Conservation (phyloP, 2,797 vertebrate genomes). For the Epinephelus coioides region DNA sequence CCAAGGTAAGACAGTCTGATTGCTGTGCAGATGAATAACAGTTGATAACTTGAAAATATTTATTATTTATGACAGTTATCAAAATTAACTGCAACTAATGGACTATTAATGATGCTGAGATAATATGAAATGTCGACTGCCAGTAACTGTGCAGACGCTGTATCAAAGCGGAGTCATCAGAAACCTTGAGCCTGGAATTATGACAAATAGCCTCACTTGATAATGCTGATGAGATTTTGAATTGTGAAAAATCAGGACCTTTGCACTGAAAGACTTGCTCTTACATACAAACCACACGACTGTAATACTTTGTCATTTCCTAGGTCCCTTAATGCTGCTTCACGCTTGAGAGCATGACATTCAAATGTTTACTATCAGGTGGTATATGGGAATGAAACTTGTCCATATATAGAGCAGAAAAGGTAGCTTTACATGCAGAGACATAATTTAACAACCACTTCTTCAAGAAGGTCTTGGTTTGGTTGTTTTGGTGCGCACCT, state of each 20-base stretch:
- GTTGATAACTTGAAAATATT: neutral
- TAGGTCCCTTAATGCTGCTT: no score
- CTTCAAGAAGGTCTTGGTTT: no score
- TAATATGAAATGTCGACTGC: neutral
- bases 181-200: slow-evolving; percentile 39
- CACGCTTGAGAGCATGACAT: no score
- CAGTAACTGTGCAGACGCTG: neutral
- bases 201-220: neutral
- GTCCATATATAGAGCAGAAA: no score
- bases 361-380: no score
- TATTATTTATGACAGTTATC: neutral
- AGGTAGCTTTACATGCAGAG: no score
- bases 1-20: no score
- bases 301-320: no score
- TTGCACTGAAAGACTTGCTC: neutral
- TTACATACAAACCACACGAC: no score
- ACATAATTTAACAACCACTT: no score
- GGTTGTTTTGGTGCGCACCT: no score
- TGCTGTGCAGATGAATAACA: neutral
- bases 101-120: neutral
- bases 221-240: slow-evolving; percentile 1
- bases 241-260: neutral
- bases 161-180: neutral
- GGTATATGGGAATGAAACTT: no score
- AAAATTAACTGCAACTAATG: neutral